Conservation (phyloP, 2,888 invertebrate genomes). For the Tiphia femorata region DNA sequence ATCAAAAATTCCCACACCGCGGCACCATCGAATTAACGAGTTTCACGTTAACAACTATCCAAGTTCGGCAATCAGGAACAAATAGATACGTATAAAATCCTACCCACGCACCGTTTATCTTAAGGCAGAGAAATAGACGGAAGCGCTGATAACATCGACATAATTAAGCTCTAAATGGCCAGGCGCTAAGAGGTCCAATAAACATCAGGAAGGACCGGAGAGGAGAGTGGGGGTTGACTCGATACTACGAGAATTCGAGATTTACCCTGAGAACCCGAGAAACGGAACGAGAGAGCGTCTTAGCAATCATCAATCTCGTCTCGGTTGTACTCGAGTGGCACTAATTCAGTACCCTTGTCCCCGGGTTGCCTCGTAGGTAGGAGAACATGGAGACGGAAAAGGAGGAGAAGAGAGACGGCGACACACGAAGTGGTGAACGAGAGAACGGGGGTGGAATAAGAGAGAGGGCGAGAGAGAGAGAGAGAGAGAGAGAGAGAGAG, state of each 20-base stretch:
- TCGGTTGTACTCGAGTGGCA: conserved; percentile 60
- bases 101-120: too few species aligned
- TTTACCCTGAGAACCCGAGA: background rate
- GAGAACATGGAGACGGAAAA: background rate
- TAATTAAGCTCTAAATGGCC: too few species aligned
- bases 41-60: too few species aligned
- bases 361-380: conserved; percentile 42
- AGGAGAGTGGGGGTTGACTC: conserved; percentile 3
- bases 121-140: too few species aligned
- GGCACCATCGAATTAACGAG: too few species aligned
- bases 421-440: too few species aligned
- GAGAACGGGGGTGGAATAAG: background rate
- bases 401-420: background rate
- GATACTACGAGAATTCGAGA: background rate
- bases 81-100: too few species aligned
- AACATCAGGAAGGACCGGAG: background rate
- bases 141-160: too few species aligned
- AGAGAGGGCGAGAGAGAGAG: too few species aligned
- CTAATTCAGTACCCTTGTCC: conserved; percentile 65
- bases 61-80: too few species aligned
- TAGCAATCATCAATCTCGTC: conserved; percentile 62
- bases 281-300: conserved; percentile 5
- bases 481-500: background rate
- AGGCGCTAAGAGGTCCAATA: background rate
- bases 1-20: too few species aligned